A percentile compares a stretch with the other conserved stretches of the same genome.
Evolutionary conservation across 2,797 vertebrate species (phyloP).

Genomic region (Lepus townsendii): DNA sequence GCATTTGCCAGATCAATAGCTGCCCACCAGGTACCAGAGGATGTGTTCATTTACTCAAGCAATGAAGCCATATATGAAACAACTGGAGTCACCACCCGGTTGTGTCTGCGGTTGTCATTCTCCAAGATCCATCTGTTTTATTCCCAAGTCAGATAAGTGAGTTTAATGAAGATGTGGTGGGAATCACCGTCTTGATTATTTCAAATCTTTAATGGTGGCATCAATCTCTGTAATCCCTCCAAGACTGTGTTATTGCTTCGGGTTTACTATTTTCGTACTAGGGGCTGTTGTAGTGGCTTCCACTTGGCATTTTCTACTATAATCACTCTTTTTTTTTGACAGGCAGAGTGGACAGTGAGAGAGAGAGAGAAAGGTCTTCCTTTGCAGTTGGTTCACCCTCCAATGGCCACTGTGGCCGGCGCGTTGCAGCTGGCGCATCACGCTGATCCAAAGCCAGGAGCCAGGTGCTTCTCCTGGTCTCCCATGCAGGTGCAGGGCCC

Average conservation of each 20-base stretch:
- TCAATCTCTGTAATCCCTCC: neutral
- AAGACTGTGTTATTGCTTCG: neutral
- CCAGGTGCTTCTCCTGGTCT: too few relatives aligned
- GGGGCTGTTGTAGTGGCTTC: neutral
- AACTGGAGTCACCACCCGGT: neutral
- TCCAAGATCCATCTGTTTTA: neutral
- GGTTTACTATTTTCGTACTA: neutral
- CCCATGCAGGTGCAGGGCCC: too few relatives aligned
- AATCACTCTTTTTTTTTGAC: neutral
- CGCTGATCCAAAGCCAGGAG: too few relatives aligned
- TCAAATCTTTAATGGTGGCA: neutral
- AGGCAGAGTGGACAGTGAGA: too few relatives aligned
- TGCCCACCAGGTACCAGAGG: neutral
- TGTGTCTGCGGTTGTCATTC: neutral
- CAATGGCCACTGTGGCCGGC: too few relatives aligned
- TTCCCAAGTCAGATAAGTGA: neutral
- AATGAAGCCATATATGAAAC: too few relatives aligned
- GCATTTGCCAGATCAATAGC: neutral
- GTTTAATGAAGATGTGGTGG: neutral
- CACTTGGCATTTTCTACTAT: neutral
- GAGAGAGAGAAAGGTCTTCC: too few relatives aligned
- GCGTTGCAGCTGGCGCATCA: too few relatives aligned
- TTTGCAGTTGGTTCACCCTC: too few relatives aligned
- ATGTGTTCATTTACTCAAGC: too few relatives aligned
- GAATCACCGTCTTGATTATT: neutral